Base-by-base conservation (phyloP, 2,797 vertebrate genomes). In the Sphenopsis melanotis region DNA sequence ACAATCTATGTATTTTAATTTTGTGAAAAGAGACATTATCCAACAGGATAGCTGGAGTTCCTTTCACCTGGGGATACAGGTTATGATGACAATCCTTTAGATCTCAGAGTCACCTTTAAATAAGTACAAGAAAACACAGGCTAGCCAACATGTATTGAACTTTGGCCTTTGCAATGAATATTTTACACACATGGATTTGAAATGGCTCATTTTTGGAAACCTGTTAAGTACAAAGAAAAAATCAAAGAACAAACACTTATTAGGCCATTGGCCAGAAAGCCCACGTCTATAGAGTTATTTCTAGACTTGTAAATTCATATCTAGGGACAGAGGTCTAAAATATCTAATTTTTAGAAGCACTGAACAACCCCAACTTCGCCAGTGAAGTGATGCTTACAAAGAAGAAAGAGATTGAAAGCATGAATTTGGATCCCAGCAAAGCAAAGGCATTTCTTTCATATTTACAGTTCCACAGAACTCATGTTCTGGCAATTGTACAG, bases 371-470 rank as follows among this genome's bases (percentile, higher is more conserved):
- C 15, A 42, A 42, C 17, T 42, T 42, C 42, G 63, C 12, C 24
- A 57, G 11, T 52, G 27, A 87, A 77, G 30, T 68, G n/a, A 13
- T 49, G 12, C 23, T 88, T 91, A 27, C 21, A 55, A 74, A 70
- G 46, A 50, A 20, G 22, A 81, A n/a, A 46, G 55, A 9, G 10
- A 64, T 15, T 66, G 37, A 50, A 87, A 84, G 2, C 57, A 87
- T 70, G 78, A 94, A 94, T 52, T 93, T 96, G 89, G 71, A 94
- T 94, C 64, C 27, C 29, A 59, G 80, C 78, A 96, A 94, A 94
- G 52, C 41, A 78, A 83, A 90, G 52, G 11, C 74, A 68, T 22
- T 84, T 29, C 68, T 64, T 92, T 66, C 41, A 90, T 27, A 63
- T 65, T 97, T 84, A 36, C 34, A 89, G 18, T 87, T 95, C 80